phyloP scores from a whole-genome alignment of 2,113 vertebrate species.

The Boulengeromyrus knoepffleri region DNA sequence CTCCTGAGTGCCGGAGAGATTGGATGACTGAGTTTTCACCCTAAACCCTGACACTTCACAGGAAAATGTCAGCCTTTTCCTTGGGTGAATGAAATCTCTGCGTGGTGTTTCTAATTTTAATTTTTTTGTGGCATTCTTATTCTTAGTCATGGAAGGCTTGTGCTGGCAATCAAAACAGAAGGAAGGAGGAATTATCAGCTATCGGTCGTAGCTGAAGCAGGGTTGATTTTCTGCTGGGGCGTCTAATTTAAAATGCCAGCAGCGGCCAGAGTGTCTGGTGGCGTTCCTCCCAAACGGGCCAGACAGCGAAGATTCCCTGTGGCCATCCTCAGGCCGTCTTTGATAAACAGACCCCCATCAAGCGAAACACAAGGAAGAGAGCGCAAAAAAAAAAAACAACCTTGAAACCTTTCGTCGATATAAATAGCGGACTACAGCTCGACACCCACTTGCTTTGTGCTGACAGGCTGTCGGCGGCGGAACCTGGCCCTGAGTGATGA shows the following conservation, averaged over 20 bases:
- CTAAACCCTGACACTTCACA: neutral
- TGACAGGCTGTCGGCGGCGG: constrained; percentile 26
- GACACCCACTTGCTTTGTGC: constrained; percentile 31
- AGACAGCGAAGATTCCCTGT: constrained; percentile 18
- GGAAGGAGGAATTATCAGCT: neutral
- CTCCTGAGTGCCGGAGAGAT: neutral
- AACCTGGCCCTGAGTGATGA: constrained; percentile 23
- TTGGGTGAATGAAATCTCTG: neutral
- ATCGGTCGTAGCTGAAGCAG: neutral
- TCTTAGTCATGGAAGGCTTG: neutral
- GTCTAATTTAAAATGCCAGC: neutral
- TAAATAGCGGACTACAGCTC: constrained; percentile 30
- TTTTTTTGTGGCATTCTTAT: neutral
- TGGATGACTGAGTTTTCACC: neutral
- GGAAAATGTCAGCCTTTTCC: neutral
- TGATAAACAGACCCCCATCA: constrained; percentile 16
- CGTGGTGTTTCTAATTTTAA: neutral
- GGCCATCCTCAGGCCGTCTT: neutral
- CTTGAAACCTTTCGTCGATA: constrained; percentile 21
- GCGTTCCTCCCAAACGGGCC: neutral
- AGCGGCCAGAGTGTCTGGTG: neutral
- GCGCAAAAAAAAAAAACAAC: neutral
- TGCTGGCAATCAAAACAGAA: neutral
- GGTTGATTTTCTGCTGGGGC: neutral
- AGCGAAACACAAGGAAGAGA: neutral